Base-by-base conservation (phyloP, 2,888 invertebrate genomes). In the Bellardia bayeri region DNA sequence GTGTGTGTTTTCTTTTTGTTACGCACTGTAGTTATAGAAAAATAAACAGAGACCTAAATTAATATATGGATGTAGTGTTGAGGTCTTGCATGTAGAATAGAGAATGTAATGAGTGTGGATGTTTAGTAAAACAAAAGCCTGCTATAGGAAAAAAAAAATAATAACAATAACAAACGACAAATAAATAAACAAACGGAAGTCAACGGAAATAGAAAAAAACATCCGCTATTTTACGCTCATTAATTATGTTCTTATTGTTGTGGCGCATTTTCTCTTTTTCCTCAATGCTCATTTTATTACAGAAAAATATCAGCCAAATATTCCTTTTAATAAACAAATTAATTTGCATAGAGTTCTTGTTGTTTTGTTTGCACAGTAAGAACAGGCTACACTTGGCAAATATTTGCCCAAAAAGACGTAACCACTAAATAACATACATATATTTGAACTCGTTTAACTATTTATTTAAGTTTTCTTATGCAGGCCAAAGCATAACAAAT, bases 151-250 rank as follows among this genome's bases (percentile, higher is more conserved):
- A 9, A 16, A 14, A 13, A 56, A 82, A 87, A 74, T 61, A 51
- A 69, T 56, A 76, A 82, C 63, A 81, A 61, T 64, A 82, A 76
- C 37, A 56, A 82, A 71, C 79, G 88, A 89, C 88, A 89, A 90
- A 86, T 87, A 90, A 86, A 82, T 86, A 86, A 83, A 84, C 75
- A 74, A 89, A 88, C 87, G 90, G 90, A 91, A 90, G 90, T 91
- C 88, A 89, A 88, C 88, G 90, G 90, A 91, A 91, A 91, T 89
- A 90, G 90, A 6, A 66, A 89, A 89, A 90, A 91, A 90, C 91
- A 91, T 91, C 90, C 91, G 90, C 86, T 89, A 87, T 84, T 66
- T 74, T 66, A 82, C 61, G 66, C 86, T 87, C 81, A 88, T 88
- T 88, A 89, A 89, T 87, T 88, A 81, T 85, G 81, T 69, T 56